Percentiles rank a stretch among this genome's conserved stretches.
Evolutionary conservation across 2,113 vertebrate genomes (phyloP).

Genomic region (Siniperca chuatsi): DNA sequence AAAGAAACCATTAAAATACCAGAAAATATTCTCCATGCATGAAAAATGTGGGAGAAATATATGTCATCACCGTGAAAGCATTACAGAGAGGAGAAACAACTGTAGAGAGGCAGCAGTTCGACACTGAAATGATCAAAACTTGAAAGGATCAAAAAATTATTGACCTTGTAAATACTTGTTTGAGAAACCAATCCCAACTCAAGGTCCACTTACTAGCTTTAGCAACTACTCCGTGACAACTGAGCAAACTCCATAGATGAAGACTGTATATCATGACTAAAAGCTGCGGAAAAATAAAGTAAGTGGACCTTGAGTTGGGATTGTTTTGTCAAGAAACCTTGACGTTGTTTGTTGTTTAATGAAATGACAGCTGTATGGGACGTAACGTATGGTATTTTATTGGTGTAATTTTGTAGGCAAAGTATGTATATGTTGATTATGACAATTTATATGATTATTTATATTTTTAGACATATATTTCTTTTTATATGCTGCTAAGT

Average conservation of each 20-base stretch:
- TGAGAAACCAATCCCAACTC: neutral
- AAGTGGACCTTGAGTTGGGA: neutral
- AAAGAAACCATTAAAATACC: neutral
- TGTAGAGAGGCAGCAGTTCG: neutral
- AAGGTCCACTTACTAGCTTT: neutral
- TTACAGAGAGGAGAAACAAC: neutral
- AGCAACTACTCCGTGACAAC: neutral
- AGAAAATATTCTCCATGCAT: neutral
- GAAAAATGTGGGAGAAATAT: neutral
- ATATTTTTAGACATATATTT: no score
- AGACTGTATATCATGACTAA: no score
- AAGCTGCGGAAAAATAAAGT: neutral
- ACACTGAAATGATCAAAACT: neutral
- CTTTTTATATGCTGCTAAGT: no score
- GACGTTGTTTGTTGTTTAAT: neutral
- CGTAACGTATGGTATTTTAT: no score
- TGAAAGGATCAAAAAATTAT: neutral
- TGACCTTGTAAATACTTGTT: neutral
- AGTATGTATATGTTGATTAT: no score
- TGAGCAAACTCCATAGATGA: neutral
- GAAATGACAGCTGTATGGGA: neutral
- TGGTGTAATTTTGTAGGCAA: no score
- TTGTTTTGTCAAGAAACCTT: neutral
- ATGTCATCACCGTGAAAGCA: neutral
- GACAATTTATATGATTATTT: no score